Percentiles rank a stretch among this genome's conserved stretches.
Conservation (phyloP, 2,888 invertebrate genomes). For the Chymomyza fuscimana region DNA sequence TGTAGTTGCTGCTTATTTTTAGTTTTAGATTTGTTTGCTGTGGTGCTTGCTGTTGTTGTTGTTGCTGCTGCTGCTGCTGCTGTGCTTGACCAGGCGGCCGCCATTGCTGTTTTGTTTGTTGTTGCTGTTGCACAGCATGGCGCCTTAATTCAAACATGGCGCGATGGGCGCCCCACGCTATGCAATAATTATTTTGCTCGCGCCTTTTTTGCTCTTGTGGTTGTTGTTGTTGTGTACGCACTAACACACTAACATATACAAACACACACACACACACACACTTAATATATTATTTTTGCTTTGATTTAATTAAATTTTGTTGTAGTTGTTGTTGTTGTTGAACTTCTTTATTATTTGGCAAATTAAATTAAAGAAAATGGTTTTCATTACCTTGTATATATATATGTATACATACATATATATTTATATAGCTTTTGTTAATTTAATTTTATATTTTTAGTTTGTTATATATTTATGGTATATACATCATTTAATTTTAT, state of each 20-base stretch:
- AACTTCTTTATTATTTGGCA: neutral
- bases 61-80: conserved; percentile 15
- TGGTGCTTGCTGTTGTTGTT: neutral
- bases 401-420: neutral
- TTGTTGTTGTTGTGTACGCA: neutral
- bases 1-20: conserved; percentile 8
- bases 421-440: conserved; percentile 2
- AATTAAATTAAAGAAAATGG: neutral
- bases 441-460: neutral
- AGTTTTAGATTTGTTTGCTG: conserved; percentile 1
- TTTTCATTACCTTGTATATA: conserved; percentile 13
- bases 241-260: neutral
- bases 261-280: neutral
- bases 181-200: conserved; percentile 29
- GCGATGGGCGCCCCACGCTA: conserved; percentile 15
- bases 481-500: conserved; percentile 7
- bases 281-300: conserved; percentile 1
- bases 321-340: conserved; percentile 18
- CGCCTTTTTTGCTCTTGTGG: neutral
- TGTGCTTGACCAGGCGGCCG: neutral
- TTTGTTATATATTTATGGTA: conserved; percentile 9
- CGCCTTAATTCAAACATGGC: conserved; percentile 47
- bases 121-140: conserved; percentile 47
- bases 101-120: conserved; percentile 22
- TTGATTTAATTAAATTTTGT: conserved; percentile 22